Conservation (phyloP, 2,797 vertebrate species). For the Helicolenus hilgendorfi region DNA sequence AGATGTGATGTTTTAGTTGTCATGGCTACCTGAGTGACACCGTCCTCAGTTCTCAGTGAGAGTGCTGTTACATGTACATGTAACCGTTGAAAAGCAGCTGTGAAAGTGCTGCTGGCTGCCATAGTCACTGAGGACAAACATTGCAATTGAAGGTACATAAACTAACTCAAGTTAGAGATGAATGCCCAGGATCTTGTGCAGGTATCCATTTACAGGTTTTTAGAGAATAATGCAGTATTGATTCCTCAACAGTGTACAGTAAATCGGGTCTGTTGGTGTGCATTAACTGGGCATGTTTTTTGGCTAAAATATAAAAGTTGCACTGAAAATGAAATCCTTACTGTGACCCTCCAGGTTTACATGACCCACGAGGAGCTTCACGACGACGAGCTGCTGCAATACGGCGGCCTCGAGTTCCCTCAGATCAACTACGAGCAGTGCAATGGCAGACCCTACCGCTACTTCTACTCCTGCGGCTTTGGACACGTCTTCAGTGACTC, state of each 20-base stretch:
- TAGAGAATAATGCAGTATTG: constrained; percentile 29
- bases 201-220: constrained; percentile 27
- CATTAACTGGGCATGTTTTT: neutral
- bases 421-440: constrained; percentile 93
- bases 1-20: constrained; percentile 66
- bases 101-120: neutral
- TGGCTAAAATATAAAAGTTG: neutral
- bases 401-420: constrained; percentile 95
- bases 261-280: neutral
- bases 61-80: constrained; percentile 22
- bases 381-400: constrained; percentile 88
- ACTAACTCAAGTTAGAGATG: neutral
- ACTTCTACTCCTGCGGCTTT: constrained; percentile 95
- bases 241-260: constrained; percentile 1
- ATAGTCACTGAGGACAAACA: neutral
- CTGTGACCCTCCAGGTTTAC: constrained; percentile 88
- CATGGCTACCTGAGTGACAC: constrained; percentile 65
- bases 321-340: neutral
- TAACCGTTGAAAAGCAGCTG: constrained; percentile 12
- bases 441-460: constrained; percentile 93
- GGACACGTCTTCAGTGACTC: constrained; percentile 93
- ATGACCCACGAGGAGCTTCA: constrained; percentile 93
- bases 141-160: neutral
- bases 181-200: neutral
- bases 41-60: constrained; percentile 28